Percentiles rank a stretch among this genome's conserved stretches.
phyloP scores from a whole-genome alignment of 35 echinoderm and acorn worm species.

The Eucidaris tribuloides region DNA sequence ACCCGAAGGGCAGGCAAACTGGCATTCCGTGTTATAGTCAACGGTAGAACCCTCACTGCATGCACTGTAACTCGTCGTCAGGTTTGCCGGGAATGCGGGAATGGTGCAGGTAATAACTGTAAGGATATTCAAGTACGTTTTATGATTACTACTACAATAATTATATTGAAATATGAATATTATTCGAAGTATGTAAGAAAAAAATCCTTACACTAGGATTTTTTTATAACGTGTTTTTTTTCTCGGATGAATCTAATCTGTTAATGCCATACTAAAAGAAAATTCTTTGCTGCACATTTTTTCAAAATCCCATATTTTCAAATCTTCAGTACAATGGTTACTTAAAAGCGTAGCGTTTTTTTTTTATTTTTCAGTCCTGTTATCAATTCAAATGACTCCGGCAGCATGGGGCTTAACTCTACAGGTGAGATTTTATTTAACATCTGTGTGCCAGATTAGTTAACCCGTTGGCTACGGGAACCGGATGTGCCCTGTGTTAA shows the following conservation, averaged over 20 bases:
- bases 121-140: neutral
- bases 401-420: too few species aligned
- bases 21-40: neutral
- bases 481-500: too few species aligned
- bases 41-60: neutral
- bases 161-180: neutral
- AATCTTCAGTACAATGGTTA: too few species aligned
- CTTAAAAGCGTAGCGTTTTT: too few species aligned
- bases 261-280: neutral
- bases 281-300: neutral
- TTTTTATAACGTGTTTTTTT: neutral
- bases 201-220: neutral
- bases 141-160: neutral
- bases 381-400: too few species aligned
- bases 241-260: neutral
- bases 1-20: neutral
- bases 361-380: too few species aligned
- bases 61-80: neutral
- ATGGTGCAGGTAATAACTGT: neutral
- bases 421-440: too few species aligned
- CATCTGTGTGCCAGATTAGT: too few species aligned
- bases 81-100: neutral
- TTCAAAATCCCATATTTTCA: too few species aligned
- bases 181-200: too few species aligned
- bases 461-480: too few species aligned